Evolutionary conservation across 1,140 invertebrate genomes (phyloP).

Genomic region (Stegodyphus dumicola): DNA sequence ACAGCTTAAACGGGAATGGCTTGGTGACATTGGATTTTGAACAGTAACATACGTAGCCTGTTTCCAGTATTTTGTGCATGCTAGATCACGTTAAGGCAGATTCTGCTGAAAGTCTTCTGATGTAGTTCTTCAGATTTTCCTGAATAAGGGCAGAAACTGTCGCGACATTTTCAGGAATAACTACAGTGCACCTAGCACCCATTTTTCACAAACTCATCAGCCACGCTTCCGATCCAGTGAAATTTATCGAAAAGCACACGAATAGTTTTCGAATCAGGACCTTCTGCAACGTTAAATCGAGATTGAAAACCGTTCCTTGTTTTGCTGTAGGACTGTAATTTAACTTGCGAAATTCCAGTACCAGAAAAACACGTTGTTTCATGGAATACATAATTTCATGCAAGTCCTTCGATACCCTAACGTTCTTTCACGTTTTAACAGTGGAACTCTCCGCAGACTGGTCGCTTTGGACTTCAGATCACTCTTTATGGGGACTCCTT

Average conservation of each 20-base stretch:
- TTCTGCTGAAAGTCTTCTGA: neutral
- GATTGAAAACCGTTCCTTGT: neutral
- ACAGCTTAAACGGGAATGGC: neutral
- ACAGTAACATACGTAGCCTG: neutral
- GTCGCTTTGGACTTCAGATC: too few relatives aligned
- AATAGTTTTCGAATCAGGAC: neutral
- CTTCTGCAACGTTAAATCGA: neutral
- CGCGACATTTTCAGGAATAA: neutral
- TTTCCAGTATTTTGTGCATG: neutral
- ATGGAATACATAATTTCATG: neutral
- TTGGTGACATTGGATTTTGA: neutral
- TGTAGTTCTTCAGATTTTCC: neutral
- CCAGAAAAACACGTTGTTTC: neutral
- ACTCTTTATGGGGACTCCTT: too few relatives aligned
- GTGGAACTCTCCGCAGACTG: neutral
- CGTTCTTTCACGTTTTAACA: neutral
- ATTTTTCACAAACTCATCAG: neutral
- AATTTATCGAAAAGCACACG: neutral
- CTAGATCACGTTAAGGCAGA: neutral
- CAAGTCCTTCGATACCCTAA: neutral
- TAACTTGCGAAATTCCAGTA: neutral
- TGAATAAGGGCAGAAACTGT: neutral
- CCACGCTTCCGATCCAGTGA: neutral
- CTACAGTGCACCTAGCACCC: neutral
- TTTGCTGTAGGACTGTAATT: neutral